phyloP scores from a whole-genome alignment of 2,888 invertebrate species.

The Epistrophella euchroma region DNA sequence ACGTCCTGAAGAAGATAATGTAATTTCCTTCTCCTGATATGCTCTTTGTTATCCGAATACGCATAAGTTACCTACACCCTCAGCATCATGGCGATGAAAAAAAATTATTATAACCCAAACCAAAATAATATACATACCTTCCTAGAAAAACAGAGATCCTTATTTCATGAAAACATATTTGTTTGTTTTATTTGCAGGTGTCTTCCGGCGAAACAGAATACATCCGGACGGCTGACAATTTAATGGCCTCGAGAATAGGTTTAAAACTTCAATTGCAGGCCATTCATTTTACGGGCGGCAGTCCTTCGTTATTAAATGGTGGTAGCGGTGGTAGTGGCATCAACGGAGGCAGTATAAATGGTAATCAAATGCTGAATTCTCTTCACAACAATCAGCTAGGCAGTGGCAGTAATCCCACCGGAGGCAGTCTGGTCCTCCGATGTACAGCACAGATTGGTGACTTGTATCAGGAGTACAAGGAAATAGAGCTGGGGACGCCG shows the following conservation, averaged over 20 bases:
- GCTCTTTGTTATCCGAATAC: background rate
- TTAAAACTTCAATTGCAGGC: constrained; percentile 83
- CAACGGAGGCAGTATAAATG: constrained; percentile 73
- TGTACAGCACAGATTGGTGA: constrained; percentile 89
- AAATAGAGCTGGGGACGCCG: constrained; percentile 88
- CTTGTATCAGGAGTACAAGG: constrained; percentile 88
- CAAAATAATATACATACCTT: constrained; percentile 12
- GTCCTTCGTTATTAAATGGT: constrained; percentile 78
- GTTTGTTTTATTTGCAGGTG: constrained; percentile 79
- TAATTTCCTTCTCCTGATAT: constrained; percentile 64
- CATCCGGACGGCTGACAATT: constrained; percentile 82
- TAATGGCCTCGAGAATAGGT: constrained; percentile 82
- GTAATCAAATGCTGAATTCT: constrained; percentile 78
- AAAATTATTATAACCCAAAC: constrained; percentile 38
- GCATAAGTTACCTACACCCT: background rate
- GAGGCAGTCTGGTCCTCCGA: constrained; percentile 88
- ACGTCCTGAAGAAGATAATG: constrained; percentile 55
- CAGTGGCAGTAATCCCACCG: constrained; percentile 80
- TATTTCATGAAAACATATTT: constrained; percentile 45
- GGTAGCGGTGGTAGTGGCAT: constrained; percentile 70
- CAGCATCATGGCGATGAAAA: background rate
- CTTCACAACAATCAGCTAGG: constrained; percentile 77
- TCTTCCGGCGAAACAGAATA: constrained; percentile 82
- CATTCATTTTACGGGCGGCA: constrained; percentile 82
- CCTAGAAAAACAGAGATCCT: constrained; percentile 8